Evolutionary conservation across 92 coral and sea anemone species (phyloP), one percentile per base, ranked within the genome.

Genomic region (Umimayanthus chanpuru): DNA sequence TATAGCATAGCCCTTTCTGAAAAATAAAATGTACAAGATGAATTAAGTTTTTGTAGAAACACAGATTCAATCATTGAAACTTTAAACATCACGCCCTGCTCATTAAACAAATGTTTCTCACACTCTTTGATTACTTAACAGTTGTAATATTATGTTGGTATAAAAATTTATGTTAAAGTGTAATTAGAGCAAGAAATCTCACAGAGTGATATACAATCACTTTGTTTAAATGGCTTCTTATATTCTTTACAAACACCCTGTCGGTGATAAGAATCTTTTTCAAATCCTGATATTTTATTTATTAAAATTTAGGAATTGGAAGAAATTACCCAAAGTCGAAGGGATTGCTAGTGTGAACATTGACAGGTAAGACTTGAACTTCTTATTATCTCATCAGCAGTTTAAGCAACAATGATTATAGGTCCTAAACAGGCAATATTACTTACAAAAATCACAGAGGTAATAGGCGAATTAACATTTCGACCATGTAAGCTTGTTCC

Each of bases 321-420:
- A 97, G 89, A 97, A 97, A 85, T 94, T 95, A 95, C 99, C 99
- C 4, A 97, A 97, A 79, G 99, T 97, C 23, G 99, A 97, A 89
- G 99, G 99, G 81, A 97, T 97, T 64, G 99, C 99, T 1, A 97
- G 97, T 91, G 98, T 97, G 67, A 97, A 95, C 88, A 92, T 97
- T 80, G 99, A 97, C 89, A 97, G 99, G 99, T 97, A 58, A 14
- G 93, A 71, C n/a, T 80, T 43, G 18, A 36, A 11, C 72, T 23
- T 39, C 58, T 12, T 25, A 67, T 38, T 68, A 36, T 41, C 43
- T 61, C 43, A 20, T 47, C 65, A 3, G 23, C 68, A 20, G 21
- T 32, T 75, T 86, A 28, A 56, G 79, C 28, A 39, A 39, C 3
- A 38, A 23, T 4, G 9, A 18, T 16, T 6, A 39, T 23, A 74